Evolutionary conservation across 1,140 invertebrate species (phyloP), one percentile per base, ranked within the genome.

Genomic region (Cheumatopsyche charites): DNA sequence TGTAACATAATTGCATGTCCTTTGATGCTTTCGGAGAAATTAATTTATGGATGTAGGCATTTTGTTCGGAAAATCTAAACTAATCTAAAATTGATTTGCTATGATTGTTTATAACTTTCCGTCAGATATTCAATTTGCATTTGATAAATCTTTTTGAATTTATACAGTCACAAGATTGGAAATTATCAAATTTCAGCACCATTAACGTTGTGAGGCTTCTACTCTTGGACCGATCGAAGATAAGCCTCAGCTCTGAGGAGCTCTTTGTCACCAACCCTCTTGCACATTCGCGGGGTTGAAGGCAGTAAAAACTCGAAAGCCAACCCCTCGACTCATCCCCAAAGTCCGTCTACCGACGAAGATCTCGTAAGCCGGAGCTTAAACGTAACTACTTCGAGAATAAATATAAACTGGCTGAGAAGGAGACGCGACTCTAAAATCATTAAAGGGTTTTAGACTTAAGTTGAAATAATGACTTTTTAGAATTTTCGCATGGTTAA

Each of bases 241-340:
- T 21, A 21, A 66, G 63, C 23, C 26, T 45, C 15, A 21, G 15
- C 17, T 42, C 23, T 52, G 47, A 69, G n/a, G 6, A 25, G 13
- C 25, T 23, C 13, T 23, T 41, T 23, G 26, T 29, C 23, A 15
- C 63, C 63, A 13, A n/a, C 26, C 1, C 25, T 41, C 55, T n/a
- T 58, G 21, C 11, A 26, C 15, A 66, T 17, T 41, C 17, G 19
- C 25, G 41, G n/a, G 55, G 55, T 19, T 36, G 55, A 45, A 11
- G 36, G 69, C 63, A 29, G 61, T 71, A 71, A 71, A 71, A 71
- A 71, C 42, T 71, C 62, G 45, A 71, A 58, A 63, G 58, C 61
- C 13, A 13, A 36, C 69, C 36, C 21, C 63, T 45, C 15, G 23
- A 13, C 1, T 23, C 21, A 17, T 17, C 67, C 52, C 67, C 19